Conservation (phyloP, 2,113 vertebrate species). For the Ptilorrhoa leucosticta region DNA sequence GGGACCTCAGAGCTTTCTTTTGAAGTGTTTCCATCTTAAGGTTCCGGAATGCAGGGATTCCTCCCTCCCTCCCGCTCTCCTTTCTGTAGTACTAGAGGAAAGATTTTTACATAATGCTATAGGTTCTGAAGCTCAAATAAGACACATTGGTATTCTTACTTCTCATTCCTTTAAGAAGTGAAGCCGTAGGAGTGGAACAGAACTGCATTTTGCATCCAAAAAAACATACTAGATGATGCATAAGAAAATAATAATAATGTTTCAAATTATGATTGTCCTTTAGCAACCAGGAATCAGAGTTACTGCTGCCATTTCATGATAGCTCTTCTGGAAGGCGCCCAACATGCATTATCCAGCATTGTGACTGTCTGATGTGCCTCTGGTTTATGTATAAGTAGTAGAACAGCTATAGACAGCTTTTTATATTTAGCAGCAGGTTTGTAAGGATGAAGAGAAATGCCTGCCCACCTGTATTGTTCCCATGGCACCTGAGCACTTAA, state of each 20-base stretch:
- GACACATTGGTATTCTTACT: not conserved
- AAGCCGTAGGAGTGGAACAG: not conserved
- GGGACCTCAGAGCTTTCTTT: not conserved
- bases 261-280: not conserved
- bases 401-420: not conserved
- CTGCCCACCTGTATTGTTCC: not conserved
- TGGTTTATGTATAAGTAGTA: not conserved
- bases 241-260: not conserved
- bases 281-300: not conserved
- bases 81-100: not conserved
- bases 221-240: not conserved
- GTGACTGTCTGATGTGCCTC: not conserved
- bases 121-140: not conserved
- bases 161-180: too few species aligned
- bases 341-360: not conserved
- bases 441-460: not conserved
- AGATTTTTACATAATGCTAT: not conserved
- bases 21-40: not conserved
- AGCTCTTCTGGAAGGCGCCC: not conserved
- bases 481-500: not conserved
- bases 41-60: not conserved
- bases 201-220: not conserved
- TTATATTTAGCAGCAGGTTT: slow-evolving; percentile 39
- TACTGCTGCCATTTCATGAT: not conserved
- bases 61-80: not conserved